A percentile compares a stretch with the other conserved stretches of the same genome.
Evolutionary conservation across 2,797 vertebrate species (phyloP).

Genomic region (Lithobates pipiens): DNA sequence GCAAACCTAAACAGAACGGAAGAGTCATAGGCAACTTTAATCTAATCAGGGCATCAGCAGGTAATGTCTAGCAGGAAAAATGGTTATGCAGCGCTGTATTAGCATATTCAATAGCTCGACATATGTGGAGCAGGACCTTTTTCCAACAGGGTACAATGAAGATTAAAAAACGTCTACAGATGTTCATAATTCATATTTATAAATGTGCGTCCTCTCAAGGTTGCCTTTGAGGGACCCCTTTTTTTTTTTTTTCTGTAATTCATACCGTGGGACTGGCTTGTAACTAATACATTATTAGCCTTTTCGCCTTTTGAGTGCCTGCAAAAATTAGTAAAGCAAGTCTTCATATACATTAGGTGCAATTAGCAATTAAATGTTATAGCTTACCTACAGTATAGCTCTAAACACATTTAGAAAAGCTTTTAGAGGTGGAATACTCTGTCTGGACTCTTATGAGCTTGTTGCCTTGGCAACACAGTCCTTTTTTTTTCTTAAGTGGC

Average conservation of each 20-base stretch:
- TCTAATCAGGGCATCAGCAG: constrained; percentile 46
- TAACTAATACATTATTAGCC: constrained; percentile 54
- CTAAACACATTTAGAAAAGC: constrained; percentile 58
- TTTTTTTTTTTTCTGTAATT: background rate
- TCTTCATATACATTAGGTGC: constrained; percentile 45
- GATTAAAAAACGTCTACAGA: constrained; percentile 52
- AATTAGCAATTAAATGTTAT: constrained; percentile 58
- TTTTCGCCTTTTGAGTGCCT: constrained; percentile 44
- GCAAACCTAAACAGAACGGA: constrained; percentile 7
- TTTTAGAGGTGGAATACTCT: constrained; percentile 55
- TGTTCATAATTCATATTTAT: constrained; percentile 55
- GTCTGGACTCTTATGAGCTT: constrained; percentile 38
- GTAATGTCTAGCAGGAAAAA: constrained; percentile 50
- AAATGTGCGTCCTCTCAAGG: constrained; percentile 51
- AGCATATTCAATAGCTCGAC: constrained; percentile 54
- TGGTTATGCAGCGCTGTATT: constrained; percentile 32
- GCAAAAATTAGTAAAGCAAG: constrained; percentile 39
- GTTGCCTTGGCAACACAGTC: constrained; percentile 53
- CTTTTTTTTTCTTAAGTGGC: constrained; percentile 55
- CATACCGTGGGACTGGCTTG: constrained; percentile 24
- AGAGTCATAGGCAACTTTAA: constrained; percentile 34
- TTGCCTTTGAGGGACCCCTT: constrained; percentile 29
- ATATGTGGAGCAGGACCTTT: constrained; percentile 52
- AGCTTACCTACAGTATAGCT: constrained; percentile 45
- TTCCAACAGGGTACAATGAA: constrained; percentile 36